Evolutionary conservation across 2,888 invertebrate species (phyloP).

Genomic region (Synanthedon vespiformis): DNA sequence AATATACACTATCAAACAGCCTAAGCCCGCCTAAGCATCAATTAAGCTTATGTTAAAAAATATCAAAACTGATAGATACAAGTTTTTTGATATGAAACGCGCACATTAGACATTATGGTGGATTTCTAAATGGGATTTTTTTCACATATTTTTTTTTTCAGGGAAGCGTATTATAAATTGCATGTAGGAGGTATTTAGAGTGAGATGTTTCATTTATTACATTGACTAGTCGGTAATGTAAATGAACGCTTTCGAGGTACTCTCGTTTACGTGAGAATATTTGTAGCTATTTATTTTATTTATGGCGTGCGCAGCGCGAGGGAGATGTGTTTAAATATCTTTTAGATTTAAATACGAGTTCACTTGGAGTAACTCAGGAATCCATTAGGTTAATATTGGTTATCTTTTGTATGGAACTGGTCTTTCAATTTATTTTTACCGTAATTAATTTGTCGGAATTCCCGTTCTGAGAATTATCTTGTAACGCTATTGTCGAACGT

Average conservation of each 20-base stretch:
- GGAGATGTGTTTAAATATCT: conserved; percentile 67
- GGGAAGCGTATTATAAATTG: no score
- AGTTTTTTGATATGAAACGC: no score
- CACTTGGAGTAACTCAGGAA: conserved; percentile 50
- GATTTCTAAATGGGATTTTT: no score
- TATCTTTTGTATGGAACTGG: conserved; percentile 42
- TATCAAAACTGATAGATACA: no score
- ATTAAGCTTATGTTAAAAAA: no score
- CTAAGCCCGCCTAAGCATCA: no score
- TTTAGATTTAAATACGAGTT: conserved; percentile 59
- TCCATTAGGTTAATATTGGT: conserved; percentile 59
- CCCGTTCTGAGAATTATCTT: conserved; percentile 10
- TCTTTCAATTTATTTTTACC: conserved; percentile 28
- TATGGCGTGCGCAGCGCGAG: conserved; percentile 58
- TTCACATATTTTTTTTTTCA: no score
- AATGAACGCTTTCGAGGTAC: conserved; percentile 64
- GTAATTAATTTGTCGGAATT: conserved; percentile 34
- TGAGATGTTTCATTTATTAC: conserved; percentile 65
- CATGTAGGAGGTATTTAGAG: conserved; percentile 32
- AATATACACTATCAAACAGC: no score
- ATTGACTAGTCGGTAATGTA: conserved; percentile 53
- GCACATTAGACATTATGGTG: no score
- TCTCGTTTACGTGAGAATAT: conserved; percentile 67
- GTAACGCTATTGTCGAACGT: background rate
- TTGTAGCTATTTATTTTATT: conserved; percentile 65